These are phyloP conservation scores for Bombus turneri DNA, from an alignment of 1,140 invertebrate genomes.

Conservation along the genomic window DNA sequence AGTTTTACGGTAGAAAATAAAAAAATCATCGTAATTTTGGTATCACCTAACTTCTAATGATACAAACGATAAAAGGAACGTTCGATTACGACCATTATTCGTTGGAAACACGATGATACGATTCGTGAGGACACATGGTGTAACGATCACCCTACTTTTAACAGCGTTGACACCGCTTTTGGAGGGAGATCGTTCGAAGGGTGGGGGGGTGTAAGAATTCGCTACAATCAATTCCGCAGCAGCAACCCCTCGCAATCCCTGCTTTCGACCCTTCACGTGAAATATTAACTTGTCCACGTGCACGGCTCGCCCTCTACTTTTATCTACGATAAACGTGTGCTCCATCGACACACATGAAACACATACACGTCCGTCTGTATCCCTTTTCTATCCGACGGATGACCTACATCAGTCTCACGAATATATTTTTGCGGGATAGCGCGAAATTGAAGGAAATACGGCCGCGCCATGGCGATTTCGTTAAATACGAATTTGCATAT, in stretches of 20 bases:
- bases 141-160: constrained; percentile 47
- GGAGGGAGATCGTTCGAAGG: background rate
- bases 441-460: constrained; percentile 48
- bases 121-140: background rate
- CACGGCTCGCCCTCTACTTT: constrained; percentile 28
- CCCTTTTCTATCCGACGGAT: constrained; percentile 37
- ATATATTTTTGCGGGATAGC: constrained; percentile 44
- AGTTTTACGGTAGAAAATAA: background rate
- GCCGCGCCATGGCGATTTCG: background rate
- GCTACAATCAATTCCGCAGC: constrained; percentile 57
- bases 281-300: constrained; percentile 57
- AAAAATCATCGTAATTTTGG: too few species aligned
- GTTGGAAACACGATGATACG: background rate
- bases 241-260: constrained; percentile 51
- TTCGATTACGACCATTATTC: background rate
- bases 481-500: constrained; percentile 42
- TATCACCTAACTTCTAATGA: background rate
- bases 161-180: constrained; percentile 31
- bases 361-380: constrained; percentile 14
- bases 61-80: background rate
- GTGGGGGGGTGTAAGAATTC: constrained; percentile 56
- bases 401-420: constrained; percentile 51
- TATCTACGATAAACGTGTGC: constrained; percentile 13
- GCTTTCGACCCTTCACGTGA: constrained; percentile 56
- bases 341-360: constrained; percentile 7